Evolutionary conservation across 2,888 invertebrate genomes (phyloP).

Genomic region (Ommatoiulus sabulosus): DNA sequence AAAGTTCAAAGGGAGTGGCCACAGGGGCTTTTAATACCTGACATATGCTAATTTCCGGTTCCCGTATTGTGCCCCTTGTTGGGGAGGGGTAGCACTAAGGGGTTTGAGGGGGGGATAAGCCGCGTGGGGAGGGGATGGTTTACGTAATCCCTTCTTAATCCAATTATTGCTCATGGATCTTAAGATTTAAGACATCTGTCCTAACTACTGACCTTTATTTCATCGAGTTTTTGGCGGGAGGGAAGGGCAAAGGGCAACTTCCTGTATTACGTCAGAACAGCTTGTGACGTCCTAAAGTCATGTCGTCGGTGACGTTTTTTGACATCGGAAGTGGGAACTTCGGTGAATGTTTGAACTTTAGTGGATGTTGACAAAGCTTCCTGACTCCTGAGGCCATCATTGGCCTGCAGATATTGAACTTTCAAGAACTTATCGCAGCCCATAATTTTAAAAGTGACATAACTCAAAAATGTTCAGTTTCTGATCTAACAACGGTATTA

Average conservation of each 20-base stretch:
- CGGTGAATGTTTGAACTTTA: too few species aligned
- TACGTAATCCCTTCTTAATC: neutral
- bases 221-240: neutral
- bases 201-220: neutral
- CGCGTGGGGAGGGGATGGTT: neutral
- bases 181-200: constrained; percentile 25
- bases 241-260: neutral
- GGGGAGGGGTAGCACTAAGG: neutral
- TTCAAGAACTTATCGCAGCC: too few species aligned
- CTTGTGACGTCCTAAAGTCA: neutral
- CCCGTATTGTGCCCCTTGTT: neutral
- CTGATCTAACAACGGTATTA: too few species aligned
- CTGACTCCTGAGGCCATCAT: too few species aligned
- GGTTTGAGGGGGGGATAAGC: neutral
- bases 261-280: neutral
- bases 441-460: too few species aligned
- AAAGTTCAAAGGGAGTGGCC: constrained; percentile 28
- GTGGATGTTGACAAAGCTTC: too few species aligned
- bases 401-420: too few species aligned
- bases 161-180: constrained; percentile 12
- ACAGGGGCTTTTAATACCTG: constrained; percentile 18
- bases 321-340: neutral
- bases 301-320: neutral
- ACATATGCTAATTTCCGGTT: constrained; percentile 28
- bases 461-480: too few species aligned